These are phyloP conservation scores for Diarsia dahlii DNA, from an alignment of 2,888 invertebrate genomes.

Conservation along the genomic window DNA sequence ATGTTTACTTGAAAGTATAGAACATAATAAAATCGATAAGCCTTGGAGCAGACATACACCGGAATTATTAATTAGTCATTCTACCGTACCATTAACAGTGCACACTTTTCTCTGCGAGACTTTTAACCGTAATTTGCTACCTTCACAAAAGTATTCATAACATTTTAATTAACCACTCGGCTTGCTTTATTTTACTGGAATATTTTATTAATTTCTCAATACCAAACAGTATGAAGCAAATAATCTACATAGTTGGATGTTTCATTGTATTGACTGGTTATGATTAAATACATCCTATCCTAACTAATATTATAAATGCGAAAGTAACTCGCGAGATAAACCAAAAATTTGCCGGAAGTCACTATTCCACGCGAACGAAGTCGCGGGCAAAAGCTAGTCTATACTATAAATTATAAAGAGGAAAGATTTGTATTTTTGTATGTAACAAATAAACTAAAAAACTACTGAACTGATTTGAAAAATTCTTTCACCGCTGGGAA, in stretches of 20 bases:
- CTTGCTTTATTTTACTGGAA: not conserved
- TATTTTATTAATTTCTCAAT: not conserved
- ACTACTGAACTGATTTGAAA: too few species aligned
- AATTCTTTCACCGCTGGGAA: too few species aligned
- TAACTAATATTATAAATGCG: too few species aligned
- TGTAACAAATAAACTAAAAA: too few species aligned
- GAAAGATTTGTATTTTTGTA: too few species aligned
- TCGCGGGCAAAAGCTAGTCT: too few species aligned
- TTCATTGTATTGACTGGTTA: not conserved
- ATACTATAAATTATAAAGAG: too few species aligned
- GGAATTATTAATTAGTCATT: conserved; percentile 10
- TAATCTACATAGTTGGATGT: not conserved
- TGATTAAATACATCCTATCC: too few species aligned
- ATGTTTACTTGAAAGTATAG: not conserved
- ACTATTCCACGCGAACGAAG: too few species aligned
- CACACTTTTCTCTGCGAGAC: not conserved
- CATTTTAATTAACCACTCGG: not conserved
- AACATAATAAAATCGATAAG: conserved; percentile 29
- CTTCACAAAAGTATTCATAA: not conserved
- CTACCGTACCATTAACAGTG: not conserved
- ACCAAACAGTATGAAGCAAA: not conserved
- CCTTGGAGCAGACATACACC: conserved; percentile 1
- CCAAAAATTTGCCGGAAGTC: too few species aligned
- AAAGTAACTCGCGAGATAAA: too few species aligned
- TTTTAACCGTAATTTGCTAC: not conserved